Conservation (phyloP, 2,888 invertebrate species). For the Drymonia ruficornis region DNA sequence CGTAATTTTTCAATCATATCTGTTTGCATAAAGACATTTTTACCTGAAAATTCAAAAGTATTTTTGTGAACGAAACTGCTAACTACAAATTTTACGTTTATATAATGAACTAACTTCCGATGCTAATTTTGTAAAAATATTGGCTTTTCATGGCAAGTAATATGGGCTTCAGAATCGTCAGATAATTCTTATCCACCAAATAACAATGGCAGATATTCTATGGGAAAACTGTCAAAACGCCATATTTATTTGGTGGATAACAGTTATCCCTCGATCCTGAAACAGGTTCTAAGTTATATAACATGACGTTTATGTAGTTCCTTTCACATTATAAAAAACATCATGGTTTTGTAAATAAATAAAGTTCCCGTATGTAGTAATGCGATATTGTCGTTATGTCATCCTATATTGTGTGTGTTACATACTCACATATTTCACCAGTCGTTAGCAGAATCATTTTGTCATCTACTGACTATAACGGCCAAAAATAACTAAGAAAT, state of each 20-base stretch:
- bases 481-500: slow-evolving; percentile 32
- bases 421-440: slow-evolving; percentile 40
- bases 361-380: not conserved
- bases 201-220: no score
- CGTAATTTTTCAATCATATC: not conserved
- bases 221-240: no score
- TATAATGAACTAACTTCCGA: not conserved
- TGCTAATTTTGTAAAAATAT: not conserved
- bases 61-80: not conserved
- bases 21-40: not conserved
- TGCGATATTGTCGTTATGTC: slow-evolving; percentile 37
- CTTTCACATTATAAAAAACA: not conserved
- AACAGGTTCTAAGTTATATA: not conserved
- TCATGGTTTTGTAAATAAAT: not conserved
- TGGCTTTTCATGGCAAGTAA: not conserved
- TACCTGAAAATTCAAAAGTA: not conserved
- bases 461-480: slow-evolving; percentile 37
- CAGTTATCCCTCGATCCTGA: no score
- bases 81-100: not conserved
- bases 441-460: slow-evolving; percentile 48
- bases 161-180: no score
- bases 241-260: no score
- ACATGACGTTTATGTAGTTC: not conserved
- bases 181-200: no score
- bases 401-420: slow-evolving; percentile 35